These are phyloP conservation scores for Eospalax fontanierii DNA, from an alignment of 2,797 vertebrate species.

Conservation along the genomic window DNA sequence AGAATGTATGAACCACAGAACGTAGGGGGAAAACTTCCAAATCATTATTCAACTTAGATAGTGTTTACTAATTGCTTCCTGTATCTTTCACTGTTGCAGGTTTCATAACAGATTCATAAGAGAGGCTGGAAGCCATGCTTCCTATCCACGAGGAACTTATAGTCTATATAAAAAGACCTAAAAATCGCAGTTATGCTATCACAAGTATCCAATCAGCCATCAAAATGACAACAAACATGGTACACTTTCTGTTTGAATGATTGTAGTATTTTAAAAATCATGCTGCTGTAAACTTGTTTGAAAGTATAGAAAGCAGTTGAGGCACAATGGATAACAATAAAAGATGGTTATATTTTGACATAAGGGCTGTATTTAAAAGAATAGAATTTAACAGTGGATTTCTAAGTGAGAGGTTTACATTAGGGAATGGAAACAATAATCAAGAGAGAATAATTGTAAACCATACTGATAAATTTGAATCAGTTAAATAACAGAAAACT, in stretches of 20 bases:
- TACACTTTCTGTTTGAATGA: background rate
- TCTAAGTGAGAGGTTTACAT: background rate
- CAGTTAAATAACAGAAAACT: background rate
- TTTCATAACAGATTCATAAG: background rate
- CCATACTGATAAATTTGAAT: background rate
- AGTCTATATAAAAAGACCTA: background rate
- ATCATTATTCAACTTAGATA: conserved; percentile 40
- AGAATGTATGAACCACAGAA: conserved; percentile 46
- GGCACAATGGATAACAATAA: background rate
- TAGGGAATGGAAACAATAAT: background rate
- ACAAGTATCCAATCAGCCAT: conserved; percentile 4
- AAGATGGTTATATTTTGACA: background rate
- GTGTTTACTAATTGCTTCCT: conserved; percentile 29
- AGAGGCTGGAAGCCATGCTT: background rate
- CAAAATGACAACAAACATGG: background rate
- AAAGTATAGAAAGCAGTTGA: background rate
- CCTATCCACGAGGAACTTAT: background rate
- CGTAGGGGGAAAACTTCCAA: background rate
- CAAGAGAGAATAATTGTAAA: background rate
- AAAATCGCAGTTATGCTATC: background rate
- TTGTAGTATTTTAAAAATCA: conserved; percentile 6
- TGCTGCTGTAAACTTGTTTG: background rate
- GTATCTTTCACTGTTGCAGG: background rate
- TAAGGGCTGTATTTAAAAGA: background rate
- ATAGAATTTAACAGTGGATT: background rate